Conservation (phyloP, 2,797 vertebrate species). For the Presbytis comata region DNA sequence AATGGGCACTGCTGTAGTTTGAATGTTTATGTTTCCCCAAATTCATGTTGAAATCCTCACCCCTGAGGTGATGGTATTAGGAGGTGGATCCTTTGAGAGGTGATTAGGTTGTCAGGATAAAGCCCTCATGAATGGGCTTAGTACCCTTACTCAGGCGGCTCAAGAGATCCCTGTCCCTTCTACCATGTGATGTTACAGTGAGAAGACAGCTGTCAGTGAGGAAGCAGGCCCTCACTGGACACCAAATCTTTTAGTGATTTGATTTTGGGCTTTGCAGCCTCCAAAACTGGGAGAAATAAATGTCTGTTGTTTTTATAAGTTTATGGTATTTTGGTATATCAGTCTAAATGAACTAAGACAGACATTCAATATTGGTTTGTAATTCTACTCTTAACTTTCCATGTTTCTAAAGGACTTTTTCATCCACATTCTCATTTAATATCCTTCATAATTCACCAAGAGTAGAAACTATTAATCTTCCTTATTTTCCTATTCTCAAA, state of each 20-base stretch:
- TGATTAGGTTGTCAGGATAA: background rate
- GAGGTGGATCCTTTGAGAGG: background rate
- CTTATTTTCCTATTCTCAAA: background rate
- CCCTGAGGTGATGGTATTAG: background rate
- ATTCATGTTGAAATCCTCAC: background rate
- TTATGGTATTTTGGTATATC: background rate
- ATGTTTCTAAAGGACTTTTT: background rate
- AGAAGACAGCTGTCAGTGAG: background rate
- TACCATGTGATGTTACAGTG: background rate
- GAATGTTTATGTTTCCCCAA: background rate
- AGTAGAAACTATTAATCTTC: background rate
- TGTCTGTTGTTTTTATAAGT: background rate
- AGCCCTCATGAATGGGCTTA: background rate
- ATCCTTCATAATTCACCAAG: background rate
- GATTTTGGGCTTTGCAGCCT: background rate
- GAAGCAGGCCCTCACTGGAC: background rate
- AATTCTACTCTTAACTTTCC: background rate
- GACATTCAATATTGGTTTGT: background rate
- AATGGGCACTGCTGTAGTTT: background rate
- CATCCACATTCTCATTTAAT: background rate
- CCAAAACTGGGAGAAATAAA: background rate
- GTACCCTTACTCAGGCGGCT: background rate
- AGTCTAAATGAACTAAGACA: background rate
- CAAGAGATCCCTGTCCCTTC: background rate
- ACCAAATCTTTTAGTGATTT: background rate